Evolutionary conservation across 1,140 invertebrate genomes (phyloP).

Genomic region (Trypoxylus dichotomus): DNA sequence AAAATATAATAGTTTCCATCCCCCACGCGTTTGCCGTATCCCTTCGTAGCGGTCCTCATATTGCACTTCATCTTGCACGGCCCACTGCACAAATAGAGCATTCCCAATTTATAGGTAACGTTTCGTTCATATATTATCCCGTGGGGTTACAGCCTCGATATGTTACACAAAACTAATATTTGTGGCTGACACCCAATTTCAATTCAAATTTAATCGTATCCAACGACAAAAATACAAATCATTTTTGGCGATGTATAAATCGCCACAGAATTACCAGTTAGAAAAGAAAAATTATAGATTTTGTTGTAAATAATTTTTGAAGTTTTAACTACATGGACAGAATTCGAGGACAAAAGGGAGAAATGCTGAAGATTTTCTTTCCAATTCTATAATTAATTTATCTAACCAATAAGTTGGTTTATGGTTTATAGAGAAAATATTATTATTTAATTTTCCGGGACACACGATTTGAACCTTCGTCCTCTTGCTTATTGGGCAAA

Average conservation of each 20-base stretch:
- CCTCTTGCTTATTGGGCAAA: too few species aligned
- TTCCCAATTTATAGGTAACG: conserved; percentile 37
- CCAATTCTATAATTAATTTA: too few species aligned
- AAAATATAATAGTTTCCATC: conserved; percentile 45
- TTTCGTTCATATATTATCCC: conserved; percentile 1
- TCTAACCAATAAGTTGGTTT: too few species aligned
- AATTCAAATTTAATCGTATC: conserved; percentile 27
- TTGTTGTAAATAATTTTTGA: too few species aligned
- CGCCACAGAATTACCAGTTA: background rate
- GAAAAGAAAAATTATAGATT: too few species aligned
- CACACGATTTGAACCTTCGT: too few species aligned
- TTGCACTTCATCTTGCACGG: conserved; percentile 48
- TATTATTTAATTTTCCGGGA: too few species aligned
- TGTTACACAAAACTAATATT: conserved; percentile 30
- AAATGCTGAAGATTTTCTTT: too few species aligned
- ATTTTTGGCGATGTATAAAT: background rate
- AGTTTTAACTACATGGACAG: too few species aligned
- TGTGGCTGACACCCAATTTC: conserved; percentile 31
- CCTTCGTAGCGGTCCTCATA: conserved; percentile 35
- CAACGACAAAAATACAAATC: background rate
- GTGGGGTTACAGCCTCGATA: background rate
- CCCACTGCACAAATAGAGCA: conserved; percentile 44
- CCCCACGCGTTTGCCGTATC: conserved; percentile 37
- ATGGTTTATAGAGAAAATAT: too few species aligned
- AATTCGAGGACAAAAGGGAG: too few species aligned